Base-by-base conservation (phyloP, 2,797 vertebrate genomes). In the Hippocampus kuda region DNA sequence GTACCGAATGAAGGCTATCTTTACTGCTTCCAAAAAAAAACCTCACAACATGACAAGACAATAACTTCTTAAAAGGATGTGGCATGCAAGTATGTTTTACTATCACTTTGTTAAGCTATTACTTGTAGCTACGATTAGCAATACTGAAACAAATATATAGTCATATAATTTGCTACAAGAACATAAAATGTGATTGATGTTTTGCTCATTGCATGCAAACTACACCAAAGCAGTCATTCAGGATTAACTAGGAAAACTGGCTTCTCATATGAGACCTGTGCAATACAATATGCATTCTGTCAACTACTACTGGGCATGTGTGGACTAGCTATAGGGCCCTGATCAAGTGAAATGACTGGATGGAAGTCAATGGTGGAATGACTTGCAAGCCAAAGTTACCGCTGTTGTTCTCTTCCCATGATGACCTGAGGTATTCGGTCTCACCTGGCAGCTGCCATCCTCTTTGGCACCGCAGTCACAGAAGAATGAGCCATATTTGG, bases 381-480 rank as follows among this genome's bases (percentile, higher is more conserved):
- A 91, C 89, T 92, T 90, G 90, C 90, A 91, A 92, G 88, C 90
- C 91, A 91, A 91, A 92, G 91, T 91, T 92, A 92, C 91, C 91
- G 91, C 90, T 89, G 91, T 89, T 88, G 90, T 89, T 91, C 92
- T 91, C 87, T 91, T 92, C 85, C 91, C 91, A 92, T 92, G 91
- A 90, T 92, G 91, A 90, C 90, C 91, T 88, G 91, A 91, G 86
- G 91, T 90, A 90, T 91, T 90, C 89, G 89, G 89, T 92, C 92
- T 93, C 92, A 99, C 97, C 95, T 98, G 90, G 89, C 97, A 99
- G 90, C 94, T 99, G 89, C 97, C 97, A 86, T 99, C 97, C 83
- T 99, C 97, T 87, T 99, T 99, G 83, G 97, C 97, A 80, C 97
- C 97, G 83, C 97, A 99, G 92, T 99, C 97, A 87, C 97, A 99